Percentiles rank a stretch among this genome's conserved stretches.
Evolutionary conservation across 2,888 invertebrate species (phyloP).

Genomic region (Philereme transversata): DNA sequence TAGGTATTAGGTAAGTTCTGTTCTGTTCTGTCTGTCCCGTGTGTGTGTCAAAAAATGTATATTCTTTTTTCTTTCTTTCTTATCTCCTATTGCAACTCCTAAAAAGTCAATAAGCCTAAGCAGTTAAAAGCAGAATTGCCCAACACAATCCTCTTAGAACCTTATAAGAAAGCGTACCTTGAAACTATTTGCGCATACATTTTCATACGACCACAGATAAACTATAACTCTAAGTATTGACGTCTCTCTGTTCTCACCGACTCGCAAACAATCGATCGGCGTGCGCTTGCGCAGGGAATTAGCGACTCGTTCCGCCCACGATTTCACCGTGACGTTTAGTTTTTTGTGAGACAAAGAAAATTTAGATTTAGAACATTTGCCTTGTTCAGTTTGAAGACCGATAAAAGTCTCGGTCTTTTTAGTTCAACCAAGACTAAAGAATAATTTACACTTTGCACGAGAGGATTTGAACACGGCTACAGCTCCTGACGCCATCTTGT

Average conservation of each 20-base stretch:
- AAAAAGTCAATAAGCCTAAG: too few relatives aligned
- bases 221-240: constrained; percentile 2
- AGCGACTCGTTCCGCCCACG: constrained; percentile 47
- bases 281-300: constrained; percentile 60
- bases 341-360: constrained; percentile 42
- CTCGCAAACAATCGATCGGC: constrained; percentile 61
- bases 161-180: constrained; percentile 24
- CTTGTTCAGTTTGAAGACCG: too few relatives aligned
- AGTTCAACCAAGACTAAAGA: too few relatives aligned
- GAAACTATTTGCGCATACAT: constrained; percentile 20
- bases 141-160: background rate
- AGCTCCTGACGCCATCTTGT: too few relatives aligned
- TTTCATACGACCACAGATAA: constrained; percentile 6
- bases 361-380: background rate
- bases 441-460: too few relatives aligned
- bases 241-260: constrained; percentile 62
- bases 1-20: too few relatives aligned
- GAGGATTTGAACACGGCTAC: too few relatives aligned
- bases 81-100: too few relatives aligned
- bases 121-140: constrained; percentile 3
- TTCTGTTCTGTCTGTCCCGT: too few relatives aligned
- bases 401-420: too few relatives aligned
- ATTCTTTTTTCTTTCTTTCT: too few relatives aligned
- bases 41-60: too few relatives aligned
- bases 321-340: constrained; percentile 34